Evolutionary conservation across 2,113 vertebrate genomes (phyloP).

Genomic region (Tor tambroides): DNA sequence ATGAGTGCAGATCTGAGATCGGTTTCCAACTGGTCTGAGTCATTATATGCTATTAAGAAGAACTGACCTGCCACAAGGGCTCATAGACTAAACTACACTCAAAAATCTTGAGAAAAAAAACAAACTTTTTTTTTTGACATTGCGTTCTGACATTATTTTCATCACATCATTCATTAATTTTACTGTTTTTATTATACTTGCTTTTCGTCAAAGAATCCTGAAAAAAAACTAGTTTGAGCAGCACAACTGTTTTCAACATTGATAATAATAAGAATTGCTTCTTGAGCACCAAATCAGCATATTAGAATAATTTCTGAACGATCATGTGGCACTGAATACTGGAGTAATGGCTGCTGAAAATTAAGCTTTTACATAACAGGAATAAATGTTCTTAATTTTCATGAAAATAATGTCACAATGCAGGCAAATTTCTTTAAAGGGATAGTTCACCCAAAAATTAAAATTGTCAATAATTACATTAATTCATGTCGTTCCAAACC

Average conservation of each 20-base stretch:
- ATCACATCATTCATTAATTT: neutral
- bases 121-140: neutral
- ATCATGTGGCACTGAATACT: no score
- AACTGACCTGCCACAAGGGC: neutral
- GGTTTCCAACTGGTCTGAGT: conserved; percentile 10
- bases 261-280: no score
- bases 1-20: neutral
- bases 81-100: neutral
- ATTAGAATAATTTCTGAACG: no score
- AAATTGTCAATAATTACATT: no score
- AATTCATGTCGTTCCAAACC: no score
- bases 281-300: no score
- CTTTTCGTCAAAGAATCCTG: neutral
- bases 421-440: no score
- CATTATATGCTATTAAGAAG: neutral
- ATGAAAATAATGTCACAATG: no score
- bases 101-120: neutral
- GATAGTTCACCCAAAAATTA: no score
- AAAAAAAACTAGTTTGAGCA: neutral
- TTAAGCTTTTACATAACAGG: no score
- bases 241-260: neutral
- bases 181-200: neutral
- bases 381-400: no score
- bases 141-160: neutral
- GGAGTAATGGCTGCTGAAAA: no score